Evolutionary conservation across 2,113 vertebrate species (phyloP).

Genomic region (Bettongia penicillata): DNA sequence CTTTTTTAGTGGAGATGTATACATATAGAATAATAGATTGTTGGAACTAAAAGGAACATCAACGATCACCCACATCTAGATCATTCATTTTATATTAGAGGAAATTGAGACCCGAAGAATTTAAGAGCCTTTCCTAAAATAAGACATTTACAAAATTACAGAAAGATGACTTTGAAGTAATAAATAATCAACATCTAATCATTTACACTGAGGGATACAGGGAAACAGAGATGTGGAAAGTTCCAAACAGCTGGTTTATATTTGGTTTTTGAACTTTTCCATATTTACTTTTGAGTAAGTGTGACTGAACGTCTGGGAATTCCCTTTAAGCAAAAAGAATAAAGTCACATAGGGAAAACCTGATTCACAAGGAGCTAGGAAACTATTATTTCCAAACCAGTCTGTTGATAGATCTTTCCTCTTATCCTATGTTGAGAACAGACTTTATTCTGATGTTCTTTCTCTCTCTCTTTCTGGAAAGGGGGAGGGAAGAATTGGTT

Average conservation of each 20-base stretch:
- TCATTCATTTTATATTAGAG: not conserved
- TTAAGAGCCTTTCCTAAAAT: not conserved
- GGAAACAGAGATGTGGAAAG: not conserved
- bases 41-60: not conserved
- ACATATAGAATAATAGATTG: conserved; percentile 1
- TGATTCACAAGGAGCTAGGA: conserved; percentile 44
- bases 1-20: conserved; percentile 8
- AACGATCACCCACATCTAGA: not conserved
- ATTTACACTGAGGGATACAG: not conserved
- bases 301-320: conserved; percentile 42
- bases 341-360: conserved; percentile 21
- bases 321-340: conserved; percentile 36
- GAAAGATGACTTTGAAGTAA: not conserved
- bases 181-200: not conserved
- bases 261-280: conserved; percentile 40
- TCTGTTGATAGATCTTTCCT: not conserved
- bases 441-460: not conserved
- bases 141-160: not conserved
- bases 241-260: conserved; percentile 1
- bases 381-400: conserved; percentile 25
- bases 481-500: not conserved
- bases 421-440: conserved; percentile 3
- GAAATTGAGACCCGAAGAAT: not conserved
- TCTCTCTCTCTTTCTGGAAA: not conserved
- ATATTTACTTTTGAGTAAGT: not conserved